Conservation (phyloP, 2,888 invertebrate species). For the Aphodius sticticus region DNA sequence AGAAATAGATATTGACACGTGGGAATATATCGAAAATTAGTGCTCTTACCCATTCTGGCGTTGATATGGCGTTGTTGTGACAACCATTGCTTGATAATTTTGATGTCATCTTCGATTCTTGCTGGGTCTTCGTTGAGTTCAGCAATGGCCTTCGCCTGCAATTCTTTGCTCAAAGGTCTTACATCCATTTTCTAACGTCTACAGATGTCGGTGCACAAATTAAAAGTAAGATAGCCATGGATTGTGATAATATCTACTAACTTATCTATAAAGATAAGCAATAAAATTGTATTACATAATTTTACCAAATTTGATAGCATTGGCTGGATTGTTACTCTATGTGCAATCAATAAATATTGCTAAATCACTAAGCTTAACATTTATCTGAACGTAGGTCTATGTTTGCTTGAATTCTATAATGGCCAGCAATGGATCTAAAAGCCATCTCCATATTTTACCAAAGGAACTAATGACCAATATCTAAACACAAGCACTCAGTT, state of each 20-base stretch:
- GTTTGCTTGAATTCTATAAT: no score
- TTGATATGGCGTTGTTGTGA: constrained; percentile 65
- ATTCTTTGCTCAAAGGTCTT: constrained; percentile 54
- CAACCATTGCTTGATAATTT: constrained; percentile 66
- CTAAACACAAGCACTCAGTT: no score
- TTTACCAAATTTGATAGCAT: neutral
- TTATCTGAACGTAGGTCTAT: no score
- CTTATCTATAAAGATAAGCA: no score
- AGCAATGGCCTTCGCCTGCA: constrained; percentile 61
- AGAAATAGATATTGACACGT: neutral
- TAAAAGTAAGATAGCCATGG: no score
- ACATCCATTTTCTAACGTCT: constrained; percentile 26
- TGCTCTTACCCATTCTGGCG: constrained; percentile 65
- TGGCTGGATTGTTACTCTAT: neutral
- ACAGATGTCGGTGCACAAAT: neutral
- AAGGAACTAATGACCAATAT: no score
- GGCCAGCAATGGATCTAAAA: no score
- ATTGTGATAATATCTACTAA: neutral
- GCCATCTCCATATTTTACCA: no score
- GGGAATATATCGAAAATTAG: neutral
- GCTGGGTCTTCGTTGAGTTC: constrained; percentile 65
- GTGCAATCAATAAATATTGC: neutral
- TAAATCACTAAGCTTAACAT: no score
- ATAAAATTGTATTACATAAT: no score
- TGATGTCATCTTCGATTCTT: constrained; percentile 61